Evolutionary conservation across 2,797 vertebrate species (phyloP).

Genomic region (Anguilla marmorata): DNA sequence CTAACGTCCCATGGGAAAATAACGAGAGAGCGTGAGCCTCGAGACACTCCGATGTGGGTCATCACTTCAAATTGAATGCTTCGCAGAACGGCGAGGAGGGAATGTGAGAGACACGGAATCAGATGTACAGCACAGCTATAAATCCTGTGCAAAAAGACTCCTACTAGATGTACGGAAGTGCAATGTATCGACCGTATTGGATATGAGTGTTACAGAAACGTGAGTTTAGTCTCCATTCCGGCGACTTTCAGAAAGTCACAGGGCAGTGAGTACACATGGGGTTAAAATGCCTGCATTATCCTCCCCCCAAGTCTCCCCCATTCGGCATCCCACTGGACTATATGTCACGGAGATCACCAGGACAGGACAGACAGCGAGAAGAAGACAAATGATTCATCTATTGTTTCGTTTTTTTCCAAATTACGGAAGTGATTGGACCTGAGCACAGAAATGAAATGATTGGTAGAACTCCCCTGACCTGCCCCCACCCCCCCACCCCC

Average conservation of each 20-base stretch:
- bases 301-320: background rate
- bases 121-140: background rate
- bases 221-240: background rate
- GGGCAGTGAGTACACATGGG: background rate
- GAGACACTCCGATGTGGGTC: background rate
- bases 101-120: background rate
- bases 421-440: constrained; percentile 1
- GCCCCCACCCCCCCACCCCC: background rate
- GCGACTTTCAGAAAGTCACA: background rate
- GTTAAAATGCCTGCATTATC: background rate
- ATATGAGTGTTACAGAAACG: background rate
- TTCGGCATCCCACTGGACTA: background rate
- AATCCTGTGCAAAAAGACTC: background rate
- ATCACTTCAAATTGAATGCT: background rate
- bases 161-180: background rate
- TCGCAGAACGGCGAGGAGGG: background rate
- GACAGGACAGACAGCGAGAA: background rate
- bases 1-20: background rate
- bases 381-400: background rate
- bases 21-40: background rate
- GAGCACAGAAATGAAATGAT: background rate
- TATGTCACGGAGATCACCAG: background rate
- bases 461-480: background rate
- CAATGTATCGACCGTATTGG: background rate
- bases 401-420: background rate